Evolutionary conservation across 2,888 invertebrate genomes (phyloP), one percentile per base, ranked within the genome.

Genomic region (Spodoptera picta): DNA sequence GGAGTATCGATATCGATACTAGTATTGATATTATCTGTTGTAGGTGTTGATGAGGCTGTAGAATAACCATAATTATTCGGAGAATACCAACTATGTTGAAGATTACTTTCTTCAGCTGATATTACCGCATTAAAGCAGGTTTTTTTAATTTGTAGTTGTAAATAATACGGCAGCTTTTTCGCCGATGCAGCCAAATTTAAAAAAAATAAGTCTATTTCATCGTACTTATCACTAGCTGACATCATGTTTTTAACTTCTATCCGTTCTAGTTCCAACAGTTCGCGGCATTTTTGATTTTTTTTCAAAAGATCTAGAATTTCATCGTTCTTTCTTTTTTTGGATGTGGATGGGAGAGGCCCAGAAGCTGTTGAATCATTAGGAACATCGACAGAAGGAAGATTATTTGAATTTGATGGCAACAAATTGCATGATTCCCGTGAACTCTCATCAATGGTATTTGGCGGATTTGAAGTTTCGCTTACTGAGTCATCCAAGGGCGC

Each of bases 101-200:
- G 51, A 63, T 67, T 48, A 56, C 36, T 60, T 66, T 66, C 63
- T 63, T 67, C 63, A 52, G 63, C 59, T 62, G 51, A 12, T 50
- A 60, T 62, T 63, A 67, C 59, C 36, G 70, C 70, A 65, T 67
- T 73, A 43, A 70, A 67, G 41, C 70, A 69, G 41, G 46, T 46
- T 62, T 58, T 64, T 73, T 66, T 73, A 50, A 68, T 63, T 73
- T 73, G 68, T 42, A 68, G 65, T 68, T 71, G 71, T 59, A 73
- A 73, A 65, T 71, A 65, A 65, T 65, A 64, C 19, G 68, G 71
- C 51, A 71, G 49, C 52, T 68, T 71, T 61, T 67, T 71, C 53
- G 62, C 52, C 19, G 61, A 63, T 43, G 60, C 53, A 52, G 70
- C 66, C 66, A 63, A 54, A 55, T 31, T 31, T 31, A 31, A 31